Conservation (phyloP, 2,888 invertebrate species). For the Plebejus argus region DNA sequence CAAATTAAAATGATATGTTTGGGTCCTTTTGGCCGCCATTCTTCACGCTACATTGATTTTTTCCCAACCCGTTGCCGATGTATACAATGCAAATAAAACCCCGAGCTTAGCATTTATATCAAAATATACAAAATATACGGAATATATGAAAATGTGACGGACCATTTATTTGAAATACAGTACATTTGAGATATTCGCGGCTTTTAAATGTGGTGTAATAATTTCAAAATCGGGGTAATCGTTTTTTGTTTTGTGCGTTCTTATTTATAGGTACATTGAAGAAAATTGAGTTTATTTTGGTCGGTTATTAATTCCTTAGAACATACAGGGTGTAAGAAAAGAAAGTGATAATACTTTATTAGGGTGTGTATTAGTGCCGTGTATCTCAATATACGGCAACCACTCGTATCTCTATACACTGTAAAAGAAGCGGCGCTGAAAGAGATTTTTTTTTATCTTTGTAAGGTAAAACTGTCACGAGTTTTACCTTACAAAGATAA, state of each 20-base stretch:
- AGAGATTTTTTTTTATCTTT: too few relatives aligned
- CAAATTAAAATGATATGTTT: constrained; percentile 38
- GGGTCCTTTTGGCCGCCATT: constrained; percentile 37
- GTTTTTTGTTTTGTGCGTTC: not conserved
- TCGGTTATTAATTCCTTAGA: not conserved
- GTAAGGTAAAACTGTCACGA: too few relatives aligned
- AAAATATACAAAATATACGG: constrained; percentile 1
- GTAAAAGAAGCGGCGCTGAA: too few relatives aligned
- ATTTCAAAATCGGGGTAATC: not conserved
- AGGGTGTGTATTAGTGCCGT: too few relatives aligned
- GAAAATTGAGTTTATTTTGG: not conserved
- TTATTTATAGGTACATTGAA: not conserved
- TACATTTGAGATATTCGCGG: not conserved
- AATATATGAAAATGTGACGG: constrained; percentile 22
- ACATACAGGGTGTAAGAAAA: not conserved
- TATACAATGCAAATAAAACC: constrained; percentile 20
- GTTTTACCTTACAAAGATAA: too few relatives aligned
- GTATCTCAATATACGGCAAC: too few relatives aligned
- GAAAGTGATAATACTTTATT: too few relatives aligned
- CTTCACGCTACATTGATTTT: constrained; percentile 39
- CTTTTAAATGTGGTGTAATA: not conserved
- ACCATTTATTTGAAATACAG: constrained; percentile 3
- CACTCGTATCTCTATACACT: too few relatives aligned
- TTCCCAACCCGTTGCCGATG: constrained; percentile 32
- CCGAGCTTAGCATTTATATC: constrained; percentile 9